Evolutionary conservation across 2,888 invertebrate genomes (phyloP), one percentile per base, ranked within the genome.

Genomic region (Cheilosia pagana): DNA sequence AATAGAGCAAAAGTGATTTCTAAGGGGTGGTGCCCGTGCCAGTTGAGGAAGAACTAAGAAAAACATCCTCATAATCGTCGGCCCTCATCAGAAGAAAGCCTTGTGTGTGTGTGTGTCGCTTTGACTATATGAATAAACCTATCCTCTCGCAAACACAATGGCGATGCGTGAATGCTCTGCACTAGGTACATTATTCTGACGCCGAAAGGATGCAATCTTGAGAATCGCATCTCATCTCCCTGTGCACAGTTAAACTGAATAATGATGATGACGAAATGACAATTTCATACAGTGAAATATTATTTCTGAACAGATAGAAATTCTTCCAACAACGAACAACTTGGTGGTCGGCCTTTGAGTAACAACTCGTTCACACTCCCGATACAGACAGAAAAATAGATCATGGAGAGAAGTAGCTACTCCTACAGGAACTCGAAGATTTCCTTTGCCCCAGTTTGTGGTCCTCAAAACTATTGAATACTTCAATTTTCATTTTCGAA

Each of bases 1-100:
- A 63, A 63, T 63, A 35, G 21, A 31, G 16, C 48, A 14, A 62
- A 48, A 48, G 4, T 21, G 21, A n/a, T 63, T 63, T 19, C 35
- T 3, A 48, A 21, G 21, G 21, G 31, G 21, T 14, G 1, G 10
- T 1, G 39, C 7, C 16, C n/a, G 25, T 28, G 48, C 12, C 12
- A 12, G 48, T 48, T 16, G 16, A 53, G 14, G 16, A 45, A 45
- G 62, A 19, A 45, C 62, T 45, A 28, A 60, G 28, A 12, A 45
- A 39, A 45, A 63, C 48, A 50, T 19, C 48, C 48, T 35, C 48
- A 63, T 48, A 63, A 63, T 63, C 48, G 62, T 62, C 62, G 48
- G 31, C 4, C 25, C 62, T 35, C 62, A 21, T 62, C 48, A 62
- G 19, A 48, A 31, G 45, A 62, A 31, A 43, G 14, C n/a, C 28